Evolutionary conservation across 2,888 invertebrate species (phyloP).

Genomic region (Xanthostigma xanthostigma): DNA sequence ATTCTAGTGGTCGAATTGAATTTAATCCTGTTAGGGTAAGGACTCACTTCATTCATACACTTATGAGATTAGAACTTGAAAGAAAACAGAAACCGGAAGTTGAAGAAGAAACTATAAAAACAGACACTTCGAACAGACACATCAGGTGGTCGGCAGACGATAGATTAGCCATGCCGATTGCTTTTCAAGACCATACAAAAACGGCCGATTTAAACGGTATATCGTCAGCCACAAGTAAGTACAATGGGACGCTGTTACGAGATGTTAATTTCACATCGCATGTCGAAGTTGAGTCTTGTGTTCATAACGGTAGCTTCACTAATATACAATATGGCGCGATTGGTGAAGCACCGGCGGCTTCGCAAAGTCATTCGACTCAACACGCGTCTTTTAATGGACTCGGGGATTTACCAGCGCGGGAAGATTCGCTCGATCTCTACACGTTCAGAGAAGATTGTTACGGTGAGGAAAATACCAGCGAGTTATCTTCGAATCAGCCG

Average conservation of each 20-base stretch:
- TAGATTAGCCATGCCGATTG: slow-evolving; percentile 26
- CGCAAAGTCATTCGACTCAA: slow-evolving; percentile 17
- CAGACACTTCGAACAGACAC: slow-evolving; percentile 30
- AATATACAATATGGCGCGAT: slow-evolving; percentile 50
- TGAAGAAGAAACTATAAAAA: slow-evolving; percentile 33
- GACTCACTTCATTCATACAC: slow-evolving; percentile 92
- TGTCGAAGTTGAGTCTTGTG: slow-evolving; percentile 46
- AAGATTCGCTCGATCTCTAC: slow-evolving; percentile 43
- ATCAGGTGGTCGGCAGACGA: slow-evolving; percentile 28
- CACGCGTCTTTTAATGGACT: slow-evolving; percentile 18
- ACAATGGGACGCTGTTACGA: slow-evolving; percentile 30
- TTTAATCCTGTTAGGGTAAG: slow-evolving; percentile 91
- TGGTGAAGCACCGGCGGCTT: slow-evolving; percentile 27
- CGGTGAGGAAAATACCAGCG: slow-evolving; percentile 34
- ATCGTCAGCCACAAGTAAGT: slow-evolving; percentile 19
- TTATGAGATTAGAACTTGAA: slow-evolving; percentile 83
- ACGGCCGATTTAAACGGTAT: slow-evolving; percentile 25
- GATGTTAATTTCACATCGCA: slow-evolving; percentile 38
- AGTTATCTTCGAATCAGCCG: slow-evolving; percentile 1
- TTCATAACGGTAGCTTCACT: slow-evolving; percentile 48
- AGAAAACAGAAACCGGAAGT: slow-evolving; percentile 52
- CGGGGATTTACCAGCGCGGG: slow-evolving; percentile 31
- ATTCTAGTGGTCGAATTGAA: slow-evolving; percentile 84
- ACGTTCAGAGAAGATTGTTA: slow-evolving; percentile 45
- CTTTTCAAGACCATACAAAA: slow-evolving; percentile 24